Evolutionary conservation across 2,888 invertebrate genomes (phyloP).

Genomic region (Limenitis camilla): DNA sequence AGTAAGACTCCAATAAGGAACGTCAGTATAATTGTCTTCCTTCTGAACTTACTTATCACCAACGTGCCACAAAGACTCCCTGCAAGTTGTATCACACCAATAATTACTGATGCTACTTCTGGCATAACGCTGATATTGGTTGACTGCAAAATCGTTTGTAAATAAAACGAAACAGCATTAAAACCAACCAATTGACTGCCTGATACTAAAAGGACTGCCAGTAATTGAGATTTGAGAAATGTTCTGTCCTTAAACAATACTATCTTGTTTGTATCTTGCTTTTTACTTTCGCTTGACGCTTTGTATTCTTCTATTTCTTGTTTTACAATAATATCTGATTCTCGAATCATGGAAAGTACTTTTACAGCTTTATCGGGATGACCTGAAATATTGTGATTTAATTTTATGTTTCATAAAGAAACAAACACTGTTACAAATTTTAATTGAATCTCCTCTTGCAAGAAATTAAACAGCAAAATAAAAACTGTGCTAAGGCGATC

Average conservation of each 20-base stretch:
- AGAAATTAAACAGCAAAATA: no score
- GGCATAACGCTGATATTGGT: slow-evolving; percentile 43
- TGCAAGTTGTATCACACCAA: slow-evolving; percentile 44
- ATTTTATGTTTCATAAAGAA: no score
- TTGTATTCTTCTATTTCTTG: slow-evolving; percentile 47
- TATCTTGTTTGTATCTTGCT: slow-evolving; percentile 21
- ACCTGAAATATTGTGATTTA: no score
- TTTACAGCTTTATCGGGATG: slow-evolving; percentile 38
- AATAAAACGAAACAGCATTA: slow-evolving; percentile 44
- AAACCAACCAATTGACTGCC: slow-evolving; percentile 40
- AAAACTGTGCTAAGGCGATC: no score
- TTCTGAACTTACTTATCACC: slow-evolving; percentile 39
- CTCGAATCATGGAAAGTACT: slow-evolving; percentile 40
- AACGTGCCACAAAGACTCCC: slow-evolving; percentile 39
- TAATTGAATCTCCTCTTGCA: no score
- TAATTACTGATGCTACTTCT: slow-evolving; percentile 41
- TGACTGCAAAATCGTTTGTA: slow-evolving; percentile 48
- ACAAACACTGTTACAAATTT: no score
- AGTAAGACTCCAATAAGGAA: slow-evolving; percentile 32
- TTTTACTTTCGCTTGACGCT: slow-evolving; percentile 16
- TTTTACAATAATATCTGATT: slow-evolving; percentile 39
- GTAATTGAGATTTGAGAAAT: slow-evolving; percentile 31
- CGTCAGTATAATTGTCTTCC: slow-evolving; percentile 33
- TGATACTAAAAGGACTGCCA: slow-evolving; percentile 28
- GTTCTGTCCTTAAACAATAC: slow-evolving; percentile 30